These are phyloP conservation scores for Python bivittatus DNA, from an alignment of 2,113 vertebrate species.

Conservation along the genomic window DNA sequence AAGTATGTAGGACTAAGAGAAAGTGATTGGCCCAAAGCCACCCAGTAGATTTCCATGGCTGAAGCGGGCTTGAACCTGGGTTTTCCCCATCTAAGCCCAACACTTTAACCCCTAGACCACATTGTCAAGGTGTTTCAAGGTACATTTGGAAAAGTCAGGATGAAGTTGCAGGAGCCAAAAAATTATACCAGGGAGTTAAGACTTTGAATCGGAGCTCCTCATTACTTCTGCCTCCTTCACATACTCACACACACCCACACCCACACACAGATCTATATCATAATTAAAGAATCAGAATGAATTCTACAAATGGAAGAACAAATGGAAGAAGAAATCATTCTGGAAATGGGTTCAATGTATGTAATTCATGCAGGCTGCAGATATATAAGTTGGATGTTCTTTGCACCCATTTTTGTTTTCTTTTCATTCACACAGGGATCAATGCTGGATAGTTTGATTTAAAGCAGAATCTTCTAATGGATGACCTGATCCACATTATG, in stretches of 20 bases:
- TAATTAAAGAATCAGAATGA: background rate
- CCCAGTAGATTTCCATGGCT: background rate
- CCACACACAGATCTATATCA: background rate
- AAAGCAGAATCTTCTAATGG: background rate
- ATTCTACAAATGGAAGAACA: background rate
- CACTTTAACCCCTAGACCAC: background rate
- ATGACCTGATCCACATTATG: background rate
- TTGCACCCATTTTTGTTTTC: background rate
- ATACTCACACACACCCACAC: too few species aligned
- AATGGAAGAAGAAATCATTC: background rate
- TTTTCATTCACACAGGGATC: background rate
- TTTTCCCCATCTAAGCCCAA: background rate
- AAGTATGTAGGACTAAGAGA: background rate
- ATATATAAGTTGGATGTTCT: background rate
- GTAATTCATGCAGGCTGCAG: background rate
- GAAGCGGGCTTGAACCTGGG: background rate
- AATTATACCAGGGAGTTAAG: background rate
- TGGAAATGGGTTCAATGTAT: background rate
- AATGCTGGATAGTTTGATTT: background rate
- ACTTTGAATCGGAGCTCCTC: background rate
- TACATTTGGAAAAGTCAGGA: background rate
- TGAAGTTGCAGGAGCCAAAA: background rate
- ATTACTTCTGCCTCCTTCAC: background rate
- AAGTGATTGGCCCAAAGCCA: background rate
- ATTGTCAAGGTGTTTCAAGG: background rate